A percentile compares a stretch with the other conserved stretches of the same genome.
Evolutionary conservation across 2,113 vertebrate genomes (phyloP).

Genomic region (Dascyllus trimaculatus): DNA sequence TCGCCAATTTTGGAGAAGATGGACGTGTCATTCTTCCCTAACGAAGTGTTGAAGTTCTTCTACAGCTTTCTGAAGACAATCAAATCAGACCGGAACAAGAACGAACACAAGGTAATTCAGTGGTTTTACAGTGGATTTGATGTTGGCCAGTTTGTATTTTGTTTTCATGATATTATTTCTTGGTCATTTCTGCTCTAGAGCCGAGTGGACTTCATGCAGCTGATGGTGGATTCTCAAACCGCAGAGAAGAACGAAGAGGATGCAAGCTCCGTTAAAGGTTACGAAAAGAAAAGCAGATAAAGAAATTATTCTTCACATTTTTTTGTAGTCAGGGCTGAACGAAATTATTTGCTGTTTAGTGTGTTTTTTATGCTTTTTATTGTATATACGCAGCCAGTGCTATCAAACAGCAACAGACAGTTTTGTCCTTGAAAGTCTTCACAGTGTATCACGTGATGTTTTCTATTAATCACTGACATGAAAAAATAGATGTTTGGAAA

Average conservation of each 20-base stretch:
- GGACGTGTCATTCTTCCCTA: conserved; percentile 59
- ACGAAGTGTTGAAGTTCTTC: conserved; percentile 62
- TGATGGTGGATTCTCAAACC: conserved; percentile 89
- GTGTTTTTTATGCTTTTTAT: no score
- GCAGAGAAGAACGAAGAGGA: conserved; percentile 16
- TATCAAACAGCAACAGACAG: no score
- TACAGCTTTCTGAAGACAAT: conserved; percentile 60
- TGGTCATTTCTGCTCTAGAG: conserved; percentile 64
- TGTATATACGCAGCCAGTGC: no score
- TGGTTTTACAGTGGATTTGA: not conserved
- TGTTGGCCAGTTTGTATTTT: not conserved
- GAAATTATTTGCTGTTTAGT: not conserved
- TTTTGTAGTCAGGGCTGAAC: not conserved
- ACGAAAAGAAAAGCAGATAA: not conserved
- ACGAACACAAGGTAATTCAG: conserved; percentile 50
- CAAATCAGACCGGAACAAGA: conserved; percentile 61
- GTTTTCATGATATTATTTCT: not conserved
- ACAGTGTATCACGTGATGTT: no score
- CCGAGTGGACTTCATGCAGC: conserved; percentile 89
- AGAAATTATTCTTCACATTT: not conserved
- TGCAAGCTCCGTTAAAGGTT: conserved; percentile 41
- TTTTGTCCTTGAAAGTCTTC: no score
- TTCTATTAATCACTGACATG: no score
- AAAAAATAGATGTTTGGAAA: no score
- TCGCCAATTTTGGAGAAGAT: conserved; percentile 57